A percentile compares a stretch with the other conserved stretches of the same genome.
Conservation (phyloP, 1,140 invertebrate genomes). For the Vanessa tameamea region DNA sequence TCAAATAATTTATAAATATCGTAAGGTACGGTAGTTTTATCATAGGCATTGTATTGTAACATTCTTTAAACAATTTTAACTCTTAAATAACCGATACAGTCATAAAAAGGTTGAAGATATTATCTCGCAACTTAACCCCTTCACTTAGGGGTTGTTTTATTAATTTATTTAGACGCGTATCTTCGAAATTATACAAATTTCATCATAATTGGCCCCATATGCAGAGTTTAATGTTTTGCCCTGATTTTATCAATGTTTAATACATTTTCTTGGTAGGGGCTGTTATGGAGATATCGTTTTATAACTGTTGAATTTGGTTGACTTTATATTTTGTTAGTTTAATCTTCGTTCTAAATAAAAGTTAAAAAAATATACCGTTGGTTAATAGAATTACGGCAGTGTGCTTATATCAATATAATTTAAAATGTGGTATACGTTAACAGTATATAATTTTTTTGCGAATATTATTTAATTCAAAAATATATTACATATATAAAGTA, state of each 20-base stretch:
- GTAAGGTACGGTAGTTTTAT: too few species aligned
- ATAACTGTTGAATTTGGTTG: not conserved
- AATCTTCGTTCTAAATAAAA: too few species aligned
- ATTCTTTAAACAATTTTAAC: not conserved
- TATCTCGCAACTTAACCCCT: slow-evolving; percentile 70
- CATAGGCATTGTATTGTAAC: not conserved
- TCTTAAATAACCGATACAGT: slow-evolving; percentile 19
- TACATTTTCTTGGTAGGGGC: slow-evolving; percentile 54
- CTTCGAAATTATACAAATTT: slow-evolving; percentile 64
- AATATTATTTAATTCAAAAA: too few species aligned
- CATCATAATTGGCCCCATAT: slow-evolving; percentile 70
- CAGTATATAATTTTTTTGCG: too few species aligned
- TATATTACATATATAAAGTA: too few species aligned
- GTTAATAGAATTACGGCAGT: too few species aligned
- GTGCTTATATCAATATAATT: too few species aligned
- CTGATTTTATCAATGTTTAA: slow-evolving; percentile 62
- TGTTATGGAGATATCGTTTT: slow-evolving; percentile 20
- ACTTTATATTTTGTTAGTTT: not conserved
- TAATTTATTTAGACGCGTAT: slow-evolving; percentile 75
- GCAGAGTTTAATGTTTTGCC: slow-evolving; percentile 64
- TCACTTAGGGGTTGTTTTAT: slow-evolving; percentile 66
- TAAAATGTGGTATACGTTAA: too few species aligned
- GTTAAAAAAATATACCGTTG: too few species aligned
- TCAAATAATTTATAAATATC: too few species aligned
- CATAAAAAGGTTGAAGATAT: slow-evolving; percentile 60